These are phyloP conservation scores for Centroberyx gerrardi DNA, from an alignment of 2,797 vertebrate species.

Conservation along the genomic window DNA sequence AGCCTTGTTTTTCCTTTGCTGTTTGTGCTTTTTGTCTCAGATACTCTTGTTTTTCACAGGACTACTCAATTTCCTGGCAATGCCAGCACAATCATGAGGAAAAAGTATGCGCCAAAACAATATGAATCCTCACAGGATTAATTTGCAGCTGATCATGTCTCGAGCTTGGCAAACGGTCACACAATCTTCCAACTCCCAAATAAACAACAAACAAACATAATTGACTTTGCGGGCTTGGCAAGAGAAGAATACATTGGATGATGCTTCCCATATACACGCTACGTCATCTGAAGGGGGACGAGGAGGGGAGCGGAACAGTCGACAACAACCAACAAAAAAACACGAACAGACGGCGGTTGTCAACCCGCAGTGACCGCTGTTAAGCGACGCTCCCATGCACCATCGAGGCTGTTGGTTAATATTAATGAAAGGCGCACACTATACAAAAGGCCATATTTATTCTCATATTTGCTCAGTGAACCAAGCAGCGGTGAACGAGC, in stretches of 20 bases:
- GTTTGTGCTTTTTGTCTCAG: constrained; percentile 50
- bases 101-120: constrained; percentile 63
- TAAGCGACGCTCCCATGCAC: constrained; percentile 64
- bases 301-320: constrained; percentile 35
- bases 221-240: constrained; percentile 75
- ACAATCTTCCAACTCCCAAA: constrained; percentile 70
- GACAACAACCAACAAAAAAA: constrained; percentile 49
- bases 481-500: constrained; percentile 66
- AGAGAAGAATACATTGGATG: constrained; percentile 42
- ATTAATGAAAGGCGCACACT: constrained; percentile 77
- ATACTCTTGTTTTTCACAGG: constrained; percentile 61
- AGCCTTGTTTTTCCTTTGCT: constrained; percentile 57
- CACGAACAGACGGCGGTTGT: constrained; percentile 75
- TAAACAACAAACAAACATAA: constrained; percentile 74
- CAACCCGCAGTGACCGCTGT: constrained; percentile 67
- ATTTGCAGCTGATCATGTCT: constrained; percentile 77
- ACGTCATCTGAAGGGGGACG: constrained; percentile 37
- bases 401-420: constrained; percentile 67
- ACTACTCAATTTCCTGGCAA: constrained; percentile 70
- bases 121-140: constrained; percentile 71
- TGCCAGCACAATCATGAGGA: constrained; percentile 41
- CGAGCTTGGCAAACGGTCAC: constrained; percentile 68
- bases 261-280: constrained; percentile 40
- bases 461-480: constrained; percentile 82
- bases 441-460: constrained; percentile 85